Conservation (phyloP, 2,888 invertebrate genomes). For the Caenorhabditis sinica region DNA sequence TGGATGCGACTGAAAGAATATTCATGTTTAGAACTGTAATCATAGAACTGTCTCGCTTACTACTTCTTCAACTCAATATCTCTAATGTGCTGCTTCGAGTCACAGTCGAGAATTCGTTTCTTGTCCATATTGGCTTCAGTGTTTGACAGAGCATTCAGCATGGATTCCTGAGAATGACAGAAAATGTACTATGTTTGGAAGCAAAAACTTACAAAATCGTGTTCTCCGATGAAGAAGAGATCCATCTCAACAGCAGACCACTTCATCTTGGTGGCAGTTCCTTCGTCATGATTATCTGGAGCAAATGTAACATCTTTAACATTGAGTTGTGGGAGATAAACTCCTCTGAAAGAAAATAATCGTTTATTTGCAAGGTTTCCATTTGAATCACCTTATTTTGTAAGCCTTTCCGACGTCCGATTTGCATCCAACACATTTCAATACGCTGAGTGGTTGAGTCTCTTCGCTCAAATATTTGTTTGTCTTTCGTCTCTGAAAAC, state of each 20-base stretch:
- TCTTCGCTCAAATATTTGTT: slow-evolving; percentile 24
- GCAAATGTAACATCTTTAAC: slow-evolving; percentile 23
- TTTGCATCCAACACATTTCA: slow-evolving; percentile 39
- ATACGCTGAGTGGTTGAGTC: slow-evolving; percentile 36
- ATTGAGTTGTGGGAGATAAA: slow-evolving; percentile 57
- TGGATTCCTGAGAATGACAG: slow-evolving; percentile 22
- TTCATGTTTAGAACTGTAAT: not conserved
- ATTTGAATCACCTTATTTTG: slow-evolving; percentile 60
- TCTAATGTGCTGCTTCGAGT: slow-evolving; percentile 33
- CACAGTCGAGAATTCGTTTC: slow-evolving; percentile 43
- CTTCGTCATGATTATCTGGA: not conserved
- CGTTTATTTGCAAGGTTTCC: not conserved
- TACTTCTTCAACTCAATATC: slow-evolving; percentile 23
- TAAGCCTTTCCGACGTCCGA: slow-evolving; percentile 52
- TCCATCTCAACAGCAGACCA: slow-evolving; percentile 51
- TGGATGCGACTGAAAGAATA: not conserved
- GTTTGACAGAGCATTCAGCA: slow-evolving; percentile 47
- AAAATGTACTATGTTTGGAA: not conserved
- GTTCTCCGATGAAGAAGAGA: slow-evolving; percentile 42
- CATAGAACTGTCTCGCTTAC: not conserved
- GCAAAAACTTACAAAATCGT: slow-evolving; percentile 31
- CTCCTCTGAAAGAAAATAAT: slow-evolving; percentile 57
- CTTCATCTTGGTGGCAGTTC: slow-evolving; percentile 7
- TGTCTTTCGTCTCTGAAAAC: slow-evolving; percentile 33
- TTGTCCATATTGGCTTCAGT: slow-evolving; percentile 33